Percentiles rank a stretch among this genome's conserved stretches.
Evolutionary conservation across 92 coral and sea anemone genomes (phyloP).

Genomic region (Meandrina meandrites): DNA sequence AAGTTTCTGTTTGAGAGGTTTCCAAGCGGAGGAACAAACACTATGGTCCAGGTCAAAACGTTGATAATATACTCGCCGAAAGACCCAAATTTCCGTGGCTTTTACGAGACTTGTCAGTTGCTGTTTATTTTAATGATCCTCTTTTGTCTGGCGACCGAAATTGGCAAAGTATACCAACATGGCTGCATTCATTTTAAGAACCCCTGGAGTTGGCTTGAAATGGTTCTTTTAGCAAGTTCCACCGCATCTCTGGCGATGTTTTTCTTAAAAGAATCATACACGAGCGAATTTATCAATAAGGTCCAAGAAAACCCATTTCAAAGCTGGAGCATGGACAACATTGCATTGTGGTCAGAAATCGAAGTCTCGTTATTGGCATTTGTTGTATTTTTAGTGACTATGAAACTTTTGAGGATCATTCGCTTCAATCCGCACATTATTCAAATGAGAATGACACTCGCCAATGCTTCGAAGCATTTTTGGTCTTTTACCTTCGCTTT

Average conservation of each 20-base stretch:
- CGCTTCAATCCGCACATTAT: constrained; percentile 74
- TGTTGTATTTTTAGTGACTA: constrained; percentile 77
- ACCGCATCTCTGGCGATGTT: constrained; percentile 72
- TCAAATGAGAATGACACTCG: constrained; percentile 73
- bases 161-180: constrained; percentile 65
- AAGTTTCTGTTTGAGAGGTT: constrained; percentile 75
- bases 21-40: constrained; percentile 67
- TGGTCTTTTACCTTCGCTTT: constrained; percentile 75
- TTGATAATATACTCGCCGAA: constrained; percentile 73
- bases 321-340: constrained; percentile 80
- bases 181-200: constrained; percentile 59
- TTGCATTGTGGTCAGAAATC: constrained; percentile 82
- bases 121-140: constrained; percentile 69
- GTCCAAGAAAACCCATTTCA: constrained; percentile 82
- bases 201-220: constrained; percentile 85
- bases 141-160: constrained; percentile 63
- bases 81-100: constrained; percentile 63
- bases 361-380: constrained; percentile 73
- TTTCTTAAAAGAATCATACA: constrained; percentile 79
- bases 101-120: constrained; percentile 78
- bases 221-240: constrained; percentile 64
- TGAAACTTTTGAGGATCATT: constrained; percentile 76
- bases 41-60: constrained; percentile 60
- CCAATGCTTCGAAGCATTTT: constrained; percentile 63
- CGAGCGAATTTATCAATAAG: constrained; percentile 65